These are phyloP conservation scores for Bambusicola thoracicus DNA, from an alignment of 2,113 vertebrate species.

Conservation along the genomic window DNA sequence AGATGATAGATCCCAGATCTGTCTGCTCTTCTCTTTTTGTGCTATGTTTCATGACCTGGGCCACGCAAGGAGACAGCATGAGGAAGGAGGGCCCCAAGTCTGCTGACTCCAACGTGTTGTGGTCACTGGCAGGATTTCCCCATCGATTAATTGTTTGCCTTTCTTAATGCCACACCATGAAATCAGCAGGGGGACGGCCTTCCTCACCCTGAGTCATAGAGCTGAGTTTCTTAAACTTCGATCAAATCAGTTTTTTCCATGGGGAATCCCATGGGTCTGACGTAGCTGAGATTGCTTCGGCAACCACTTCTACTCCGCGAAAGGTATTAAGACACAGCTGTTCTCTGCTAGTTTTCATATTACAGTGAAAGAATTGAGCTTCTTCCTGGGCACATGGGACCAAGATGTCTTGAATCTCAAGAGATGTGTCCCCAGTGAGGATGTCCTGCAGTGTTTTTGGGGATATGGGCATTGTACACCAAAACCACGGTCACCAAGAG, in stretches of 20 bases:
- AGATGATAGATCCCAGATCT: background rate
- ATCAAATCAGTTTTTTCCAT: background rate
- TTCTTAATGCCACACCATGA: background rate
- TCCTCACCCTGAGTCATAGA: background rate
- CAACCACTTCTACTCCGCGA: background rate
- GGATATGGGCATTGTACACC: background rate
- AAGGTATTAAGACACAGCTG: background rate
- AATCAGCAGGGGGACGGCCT: background rate
- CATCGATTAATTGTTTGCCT: background rate
- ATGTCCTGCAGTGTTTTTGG: background rate
- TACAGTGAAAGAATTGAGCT: background rate
- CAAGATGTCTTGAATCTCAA: background rate
- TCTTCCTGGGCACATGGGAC: background rate
- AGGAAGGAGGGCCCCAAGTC: background rate
- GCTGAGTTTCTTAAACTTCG: background rate
- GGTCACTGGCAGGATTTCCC: background rate
- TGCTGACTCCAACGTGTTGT: accelerated
- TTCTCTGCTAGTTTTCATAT: background rate
- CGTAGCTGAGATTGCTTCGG: background rate
- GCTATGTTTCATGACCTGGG: background rate
- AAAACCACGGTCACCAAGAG: background rate
- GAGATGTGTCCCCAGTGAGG: background rate
- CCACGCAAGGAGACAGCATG: background rate
- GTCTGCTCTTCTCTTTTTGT: background rate
- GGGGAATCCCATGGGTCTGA: background rate